Conservation (phyloP, 2,888 invertebrate species). For the Pyrocoelia pectoralis region DNA sequence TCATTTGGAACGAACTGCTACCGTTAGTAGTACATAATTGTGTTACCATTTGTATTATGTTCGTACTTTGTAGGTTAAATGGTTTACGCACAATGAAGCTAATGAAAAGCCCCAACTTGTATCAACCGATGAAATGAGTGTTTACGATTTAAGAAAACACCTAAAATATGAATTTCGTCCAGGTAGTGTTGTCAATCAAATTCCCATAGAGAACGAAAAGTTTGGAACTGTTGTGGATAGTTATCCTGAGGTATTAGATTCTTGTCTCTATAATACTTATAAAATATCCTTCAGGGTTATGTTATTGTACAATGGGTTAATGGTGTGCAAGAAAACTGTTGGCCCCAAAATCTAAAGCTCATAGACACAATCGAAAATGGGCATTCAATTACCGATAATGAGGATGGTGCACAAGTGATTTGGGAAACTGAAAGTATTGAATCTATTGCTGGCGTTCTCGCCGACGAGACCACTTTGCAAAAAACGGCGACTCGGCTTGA, state of each 20-base stretch:
- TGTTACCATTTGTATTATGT: too few species aligned
- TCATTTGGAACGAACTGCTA: constrained; percentile 85
- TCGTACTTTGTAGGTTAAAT: constrained; percentile 75
- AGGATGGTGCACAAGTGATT: constrained; percentile 66
- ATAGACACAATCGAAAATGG: constrained; percentile 79
- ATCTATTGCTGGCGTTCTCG: constrained; percentile 64
- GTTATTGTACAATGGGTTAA: constrained; percentile 95
- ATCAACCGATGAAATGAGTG: constrained; percentile 76
- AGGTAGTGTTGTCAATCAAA: constrained; percentile 86
- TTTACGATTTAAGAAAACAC: constrained; percentile 95
- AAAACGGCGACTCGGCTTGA: constrained; percentile 73
- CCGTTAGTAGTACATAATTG: too few species aligned
- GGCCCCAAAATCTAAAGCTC: constrained; percentile 81
- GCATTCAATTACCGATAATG: constrained; percentile 70
- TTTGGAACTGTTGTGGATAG: constrained; percentile 88
- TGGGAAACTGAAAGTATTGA: constrained; percentile 83
- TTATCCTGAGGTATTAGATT: constrained; percentile 77
- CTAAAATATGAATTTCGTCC: constrained; percentile 93
- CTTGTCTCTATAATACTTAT: too few species aligned
- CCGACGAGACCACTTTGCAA: constrained; percentile 60
- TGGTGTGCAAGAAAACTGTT: constrained; percentile 84
- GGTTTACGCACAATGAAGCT: constrained; percentile 80
- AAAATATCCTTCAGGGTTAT: constrained; percentile 62
- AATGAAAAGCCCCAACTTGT: constrained; percentile 47
- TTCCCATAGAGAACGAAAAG: constrained; percentile 49